Evolutionary conservation across 2,113 vertebrate genomes (phyloP).

Genomic region (Alces alces): DNA sequence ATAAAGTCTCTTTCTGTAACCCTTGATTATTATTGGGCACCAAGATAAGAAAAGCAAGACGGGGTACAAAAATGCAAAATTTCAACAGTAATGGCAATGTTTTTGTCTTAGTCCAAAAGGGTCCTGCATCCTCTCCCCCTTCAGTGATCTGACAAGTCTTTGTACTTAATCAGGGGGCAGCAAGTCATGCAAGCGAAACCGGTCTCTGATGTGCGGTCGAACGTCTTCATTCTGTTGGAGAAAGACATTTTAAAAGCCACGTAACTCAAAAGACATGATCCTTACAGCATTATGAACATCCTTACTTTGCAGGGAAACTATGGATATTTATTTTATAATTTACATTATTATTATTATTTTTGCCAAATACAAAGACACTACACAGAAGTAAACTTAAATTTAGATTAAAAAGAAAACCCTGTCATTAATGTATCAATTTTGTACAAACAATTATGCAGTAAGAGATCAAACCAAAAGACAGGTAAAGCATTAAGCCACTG

Average conservation of each 20-base stretch:
- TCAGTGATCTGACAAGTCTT: constrained; percentile 75
- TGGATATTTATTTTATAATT: background rate
- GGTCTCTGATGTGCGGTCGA: constrained; percentile 96
- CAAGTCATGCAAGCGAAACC: constrained; percentile 98
- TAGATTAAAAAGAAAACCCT: background rate
- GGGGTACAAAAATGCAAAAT: constrained; percentile 87
- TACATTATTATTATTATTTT: background rate
- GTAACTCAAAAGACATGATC: background rate
- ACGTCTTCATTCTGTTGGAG: constrained; percentile 93
- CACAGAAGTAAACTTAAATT: background rate
- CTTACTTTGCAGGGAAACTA: background rate
- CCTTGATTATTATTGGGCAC: constrained; percentile 86
- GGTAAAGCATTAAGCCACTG: background rate
- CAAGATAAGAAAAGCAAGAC: constrained; percentile 90
- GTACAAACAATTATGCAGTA: background rate
- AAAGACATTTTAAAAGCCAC: background rate
- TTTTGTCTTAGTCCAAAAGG: constrained; percentile 91
- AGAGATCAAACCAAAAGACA: background rate
- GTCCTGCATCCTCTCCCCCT: constrained; percentile 87
- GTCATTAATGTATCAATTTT: background rate
- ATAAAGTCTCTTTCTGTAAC: constrained; percentile 83
- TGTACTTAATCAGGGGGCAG: constrained; percentile 93
- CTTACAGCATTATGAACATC: background rate
- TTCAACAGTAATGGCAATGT: constrained; percentile 96
- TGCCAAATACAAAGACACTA: constrained; percentile 7